These are phyloP conservation scores for Melipona beecheii DNA, from an alignment of 2,888 invertebrate genomes.

Conservation along the genomic window DNA sequence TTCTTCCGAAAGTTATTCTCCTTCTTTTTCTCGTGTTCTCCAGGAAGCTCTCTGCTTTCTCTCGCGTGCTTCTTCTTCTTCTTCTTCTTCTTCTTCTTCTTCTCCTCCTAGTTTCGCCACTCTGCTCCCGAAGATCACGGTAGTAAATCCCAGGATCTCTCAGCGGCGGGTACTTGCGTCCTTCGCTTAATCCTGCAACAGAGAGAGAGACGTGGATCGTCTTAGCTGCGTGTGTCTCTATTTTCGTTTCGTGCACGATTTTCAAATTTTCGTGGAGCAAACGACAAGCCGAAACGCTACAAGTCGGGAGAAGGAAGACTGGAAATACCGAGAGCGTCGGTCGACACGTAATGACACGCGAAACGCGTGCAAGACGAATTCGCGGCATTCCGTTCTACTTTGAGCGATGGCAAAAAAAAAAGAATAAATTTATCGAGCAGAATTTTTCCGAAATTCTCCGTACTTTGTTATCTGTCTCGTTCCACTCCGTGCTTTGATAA, in stretches of 20 bases:
- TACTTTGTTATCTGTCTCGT: too few relatives aligned
- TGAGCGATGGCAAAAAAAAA: too few relatives aligned
- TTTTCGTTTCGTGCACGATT: not conserved
- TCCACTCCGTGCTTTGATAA: too few relatives aligned
- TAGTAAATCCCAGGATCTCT: slow-evolving; percentile 72
- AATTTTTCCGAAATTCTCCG: too few relatives aligned
- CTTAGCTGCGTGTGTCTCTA: slow-evolving; percentile 53
- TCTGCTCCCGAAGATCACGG: slow-evolving; percentile 60
- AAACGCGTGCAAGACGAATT: too few relatives aligned
- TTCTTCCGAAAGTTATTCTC: not conserved
- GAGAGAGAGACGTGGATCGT: slow-evolving; percentile 62
- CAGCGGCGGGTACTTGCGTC: slow-evolving; percentile 55
- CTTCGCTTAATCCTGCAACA: slow-evolving; percentile 70
- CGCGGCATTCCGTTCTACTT: too few relatives aligned
- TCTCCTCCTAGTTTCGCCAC: slow-evolving; percentile 23
- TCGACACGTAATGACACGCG: not conserved
- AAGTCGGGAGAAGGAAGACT: not conserved
- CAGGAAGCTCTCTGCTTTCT: slow-evolving; percentile 5
- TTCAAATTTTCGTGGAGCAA: too few relatives aligned
- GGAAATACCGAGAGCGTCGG: not conserved
- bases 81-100: slow-evolving; percentile 13
- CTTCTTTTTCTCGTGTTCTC: not conserved
- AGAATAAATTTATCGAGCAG: too few relatives aligned
- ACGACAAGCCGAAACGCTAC: too few relatives aligned
- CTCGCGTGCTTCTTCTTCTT: not conserved